Evolutionary conservation across 2,797 vertebrate species (phyloP).

Genomic region (Anolis apletophallus): DNA sequence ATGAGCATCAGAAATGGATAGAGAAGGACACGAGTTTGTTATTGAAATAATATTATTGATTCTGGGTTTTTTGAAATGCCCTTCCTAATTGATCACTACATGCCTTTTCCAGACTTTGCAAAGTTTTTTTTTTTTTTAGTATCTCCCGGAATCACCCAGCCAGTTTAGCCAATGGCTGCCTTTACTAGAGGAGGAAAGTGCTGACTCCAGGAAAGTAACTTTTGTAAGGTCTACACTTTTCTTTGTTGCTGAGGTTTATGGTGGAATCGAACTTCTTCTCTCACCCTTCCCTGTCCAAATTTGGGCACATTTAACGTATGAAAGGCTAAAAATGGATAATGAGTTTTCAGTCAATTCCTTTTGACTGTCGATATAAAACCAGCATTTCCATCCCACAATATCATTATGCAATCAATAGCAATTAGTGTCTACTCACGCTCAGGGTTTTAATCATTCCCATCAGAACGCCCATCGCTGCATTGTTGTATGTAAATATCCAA

Average conservation of each 20-base stretch:
- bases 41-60: no score
- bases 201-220: no score
- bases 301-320: conserved; percentile 67
- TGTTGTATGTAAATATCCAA: conserved; percentile 76
- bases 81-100: conserved; percentile 46
- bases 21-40: no score
- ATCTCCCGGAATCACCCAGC: no score
- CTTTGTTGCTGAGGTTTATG: background rate
- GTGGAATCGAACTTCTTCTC: conserved; percentile 32
- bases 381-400: conserved; percentile 73
- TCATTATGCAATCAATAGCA: conserved; percentile 79
- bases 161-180: no score
- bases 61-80: conserved; percentile 36
- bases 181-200: no score
- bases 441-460: conserved; percentile 77
- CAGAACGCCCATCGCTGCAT: conserved; percentile 71
- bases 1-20: no score
- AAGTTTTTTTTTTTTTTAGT: no score
- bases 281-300: conserved; percentile 59
- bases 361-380: conserved; percentile 76
- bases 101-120: no score
- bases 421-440: conserved; percentile 76
- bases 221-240: no score
- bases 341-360: conserved; percentile 76
- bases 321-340: conserved; percentile 75